Conservation (phyloP, 64 coral and sea anemone species). For the Actinia tenebrosa region DNA sequence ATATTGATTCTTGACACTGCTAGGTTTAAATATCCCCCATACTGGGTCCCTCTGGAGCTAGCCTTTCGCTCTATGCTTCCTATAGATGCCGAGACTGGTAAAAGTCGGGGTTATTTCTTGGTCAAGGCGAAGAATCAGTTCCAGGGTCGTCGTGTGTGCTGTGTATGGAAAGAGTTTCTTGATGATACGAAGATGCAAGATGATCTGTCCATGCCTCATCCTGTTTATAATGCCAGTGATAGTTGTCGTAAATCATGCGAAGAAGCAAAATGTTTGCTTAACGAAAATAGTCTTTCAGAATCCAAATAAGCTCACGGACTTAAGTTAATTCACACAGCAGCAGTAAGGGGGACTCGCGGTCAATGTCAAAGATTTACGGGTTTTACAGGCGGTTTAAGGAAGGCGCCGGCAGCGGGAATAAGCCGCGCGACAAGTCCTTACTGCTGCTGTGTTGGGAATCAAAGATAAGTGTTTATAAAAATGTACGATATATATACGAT, state of each 20-base stretch:
- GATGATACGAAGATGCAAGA: not conserved
- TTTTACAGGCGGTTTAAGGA: too few species aligned
- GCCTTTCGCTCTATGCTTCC: slow-evolving; percentile 72
- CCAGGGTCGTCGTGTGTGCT: slow-evolving; percentile 53
- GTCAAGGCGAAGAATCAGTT: slow-evolving; percentile 39
- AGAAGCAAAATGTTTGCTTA: not conserved
- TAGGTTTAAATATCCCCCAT: slow-evolving; percentile 87
- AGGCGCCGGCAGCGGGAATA: too few species aligned
- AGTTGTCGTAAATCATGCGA: not conserved
- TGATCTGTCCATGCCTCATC: slow-evolving; percentile 23
- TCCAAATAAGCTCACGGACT: not conserved
- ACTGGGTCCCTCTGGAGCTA: slow-evolving; percentile 74
- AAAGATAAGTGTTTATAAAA: too few species aligned
- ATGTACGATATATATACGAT: too few species aligned
- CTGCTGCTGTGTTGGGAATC: too few species aligned
- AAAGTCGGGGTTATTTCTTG: slow-evolving; percentile 74
- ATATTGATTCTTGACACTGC: slow-evolving; percentile 85
- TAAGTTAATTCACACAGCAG: too few species aligned
- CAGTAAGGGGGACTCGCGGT: too few species aligned
- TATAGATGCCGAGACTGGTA: slow-evolving; percentile 58
- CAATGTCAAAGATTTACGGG: too few species aligned
- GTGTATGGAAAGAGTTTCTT: slow-evolving; percentile 14
- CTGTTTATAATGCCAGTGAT: not conserved
- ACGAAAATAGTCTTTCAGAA: not conserved
- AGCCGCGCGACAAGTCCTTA: too few species aligned